Evolutionary conservation across 2,113 vertebrate genomes (phyloP), one percentile per base, ranked within the genome.

Genomic region (Puffinus mauretanicus): DNA sequence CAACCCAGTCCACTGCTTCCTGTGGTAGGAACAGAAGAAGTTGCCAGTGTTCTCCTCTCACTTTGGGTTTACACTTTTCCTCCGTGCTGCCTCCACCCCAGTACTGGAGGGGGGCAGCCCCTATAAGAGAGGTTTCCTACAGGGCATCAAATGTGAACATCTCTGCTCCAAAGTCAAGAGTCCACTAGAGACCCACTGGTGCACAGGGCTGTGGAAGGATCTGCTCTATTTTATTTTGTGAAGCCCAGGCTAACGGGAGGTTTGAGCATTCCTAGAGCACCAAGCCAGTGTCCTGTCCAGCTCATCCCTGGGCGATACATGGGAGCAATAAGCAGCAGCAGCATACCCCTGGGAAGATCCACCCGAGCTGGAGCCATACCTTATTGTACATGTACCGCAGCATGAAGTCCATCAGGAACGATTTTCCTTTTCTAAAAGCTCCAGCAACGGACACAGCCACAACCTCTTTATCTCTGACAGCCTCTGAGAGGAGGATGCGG

Each of bases 351-450:
- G n/a, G 64, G 44, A 42, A 38, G 12, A 44, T n/a, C 6, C 20
- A 61, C 32, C 46, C 3, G 54, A 89, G 71, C 86, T 47, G 60
- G 49, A 82, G 58, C 58, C 81, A 4, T 95, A 99, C 99, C 94
- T 99, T 99, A 40, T 98, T 99, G 98, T 99, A 99, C 99, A 99
- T 99, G 96, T 99, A 99, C 4, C 99, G 98, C 97, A 99, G 98
- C 99, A 99, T 99, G 98, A 99, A 99, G 97, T 99, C 99, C 99
- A 99, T 99, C 78, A 99, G 99, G 97, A 99, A 99, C 2, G 99
- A 99, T 92, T 99, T 99, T 36, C 99, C 99, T 98, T 99, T 99
- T 17, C 99, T 98, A 84, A 99, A 99, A 40, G 99, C 99, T 83
- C 99, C 99, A 12, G 99, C 99, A 24, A 99, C 99, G 0, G 99